Evolutionary conservation across 2,797 vertebrate genomes (phyloP).

Genomic region (Macrochelys suwanniensis): DNA sequence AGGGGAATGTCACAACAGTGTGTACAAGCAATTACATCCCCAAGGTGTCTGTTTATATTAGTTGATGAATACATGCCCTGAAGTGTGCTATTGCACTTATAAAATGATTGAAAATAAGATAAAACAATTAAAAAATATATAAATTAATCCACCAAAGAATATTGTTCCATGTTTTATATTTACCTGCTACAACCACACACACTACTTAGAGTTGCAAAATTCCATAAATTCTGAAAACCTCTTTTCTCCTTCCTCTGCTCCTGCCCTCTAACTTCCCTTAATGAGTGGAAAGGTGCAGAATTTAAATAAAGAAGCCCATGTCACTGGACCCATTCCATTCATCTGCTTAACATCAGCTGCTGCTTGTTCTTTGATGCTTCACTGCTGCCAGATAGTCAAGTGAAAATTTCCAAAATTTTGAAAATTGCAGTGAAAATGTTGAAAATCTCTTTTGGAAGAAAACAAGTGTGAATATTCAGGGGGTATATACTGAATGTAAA

Average conservation of each 20-base stretch:
- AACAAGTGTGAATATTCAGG: conserved; percentile 10
- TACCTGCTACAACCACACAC: background rate
- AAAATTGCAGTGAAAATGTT: background rate
- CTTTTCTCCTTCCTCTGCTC: background rate
- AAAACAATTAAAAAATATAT: background rate
- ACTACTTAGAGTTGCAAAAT: background rate
- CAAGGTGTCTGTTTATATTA: background rate
- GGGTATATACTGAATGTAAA: background rate
- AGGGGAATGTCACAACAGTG: too few relatives aligned
- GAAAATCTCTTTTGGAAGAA: background rate
- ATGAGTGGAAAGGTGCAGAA: background rate
- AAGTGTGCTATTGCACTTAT: background rate
- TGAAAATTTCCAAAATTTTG: background rate
- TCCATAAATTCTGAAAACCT: background rate
- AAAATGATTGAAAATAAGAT: background rate
- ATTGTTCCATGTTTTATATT: background rate
- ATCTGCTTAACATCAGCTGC: background rate
- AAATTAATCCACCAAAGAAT: background rate
- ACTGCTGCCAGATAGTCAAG: background rate
- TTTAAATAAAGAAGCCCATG: background rate
- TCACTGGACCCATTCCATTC: background rate
- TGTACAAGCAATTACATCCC: background rate
- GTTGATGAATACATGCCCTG: background rate
- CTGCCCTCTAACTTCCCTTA: conserved; percentile 6
- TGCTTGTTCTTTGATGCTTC: conserved; percentile 20